Conservation (phyloP, 2,113 vertebrate species). For the Pogonocichla stellata region DNA sequence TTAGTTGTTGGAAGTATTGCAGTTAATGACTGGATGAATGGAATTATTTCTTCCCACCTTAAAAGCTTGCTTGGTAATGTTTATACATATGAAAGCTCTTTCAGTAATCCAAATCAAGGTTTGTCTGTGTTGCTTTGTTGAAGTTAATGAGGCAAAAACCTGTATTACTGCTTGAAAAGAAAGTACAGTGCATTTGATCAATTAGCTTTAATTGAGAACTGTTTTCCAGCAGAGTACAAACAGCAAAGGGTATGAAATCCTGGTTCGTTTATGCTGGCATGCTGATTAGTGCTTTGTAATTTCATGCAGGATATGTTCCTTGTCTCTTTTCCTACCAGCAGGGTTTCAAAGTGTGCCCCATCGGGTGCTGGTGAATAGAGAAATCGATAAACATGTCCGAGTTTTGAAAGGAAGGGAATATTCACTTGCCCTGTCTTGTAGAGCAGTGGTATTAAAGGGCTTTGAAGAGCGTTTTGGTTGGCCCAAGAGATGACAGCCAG, state of each 20-base stretch:
- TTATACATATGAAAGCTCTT: constrained; percentile 19
- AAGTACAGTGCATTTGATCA: constrained; percentile 39
- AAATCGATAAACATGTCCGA: neutral
- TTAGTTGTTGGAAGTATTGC: constrained; percentile 7
- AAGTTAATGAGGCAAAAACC: constrained; percentile 24
- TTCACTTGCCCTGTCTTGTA: neutral
- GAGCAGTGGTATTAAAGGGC: neutral
- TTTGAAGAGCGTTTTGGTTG: neutral
- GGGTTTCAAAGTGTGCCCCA: neutral
- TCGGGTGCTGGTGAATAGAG: constrained; percentile 21
- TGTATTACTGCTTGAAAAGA: constrained; percentile 34
- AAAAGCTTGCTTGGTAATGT: neutral
- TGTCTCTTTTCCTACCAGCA: constrained; percentile 26
- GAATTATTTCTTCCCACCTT: neutral
- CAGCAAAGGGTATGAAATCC: constrained; percentile 14
- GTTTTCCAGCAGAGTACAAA: constrained; percentile 42
- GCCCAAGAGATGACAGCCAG: neutral
- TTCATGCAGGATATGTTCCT: constrained; percentile 36
- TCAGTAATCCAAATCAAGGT: constrained; percentile 5
- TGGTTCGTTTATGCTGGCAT: neutral
- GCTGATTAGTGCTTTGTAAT: constrained; percentile 23
- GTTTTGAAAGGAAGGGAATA: neutral
- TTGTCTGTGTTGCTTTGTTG: neutral
- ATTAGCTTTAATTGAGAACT: constrained; percentile 47
- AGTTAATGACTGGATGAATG: neutral